A percentile compares a stretch with the other conserved stretches of the same genome.
Conservation (phyloP, 64 coral and sea anemone genomes). For the Actinia tenebrosa region DNA sequence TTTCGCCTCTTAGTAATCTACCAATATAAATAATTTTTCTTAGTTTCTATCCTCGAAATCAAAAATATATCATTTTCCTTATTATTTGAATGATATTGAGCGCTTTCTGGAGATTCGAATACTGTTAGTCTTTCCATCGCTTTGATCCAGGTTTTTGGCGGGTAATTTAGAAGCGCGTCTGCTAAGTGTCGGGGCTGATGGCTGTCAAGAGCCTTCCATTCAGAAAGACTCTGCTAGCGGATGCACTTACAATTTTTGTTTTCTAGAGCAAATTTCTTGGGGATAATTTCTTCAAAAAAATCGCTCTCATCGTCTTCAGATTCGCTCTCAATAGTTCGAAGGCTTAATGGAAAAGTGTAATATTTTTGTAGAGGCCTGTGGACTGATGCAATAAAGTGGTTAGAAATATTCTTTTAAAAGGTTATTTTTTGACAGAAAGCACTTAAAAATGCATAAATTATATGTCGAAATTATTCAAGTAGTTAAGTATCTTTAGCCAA, state of each 20-base stretch:
- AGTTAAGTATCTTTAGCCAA: neutral
- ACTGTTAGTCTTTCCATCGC: no score
- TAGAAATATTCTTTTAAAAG: neutral
- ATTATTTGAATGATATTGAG: neutral
- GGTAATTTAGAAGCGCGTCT: neutral
- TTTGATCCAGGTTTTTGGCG: neutral
- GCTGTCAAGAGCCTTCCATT: neutral
- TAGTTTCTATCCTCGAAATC: neutral
- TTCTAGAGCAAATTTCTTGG: neutral
- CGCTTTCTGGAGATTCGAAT: neutral
- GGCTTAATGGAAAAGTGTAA: neutral
- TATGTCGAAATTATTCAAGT: neutral
- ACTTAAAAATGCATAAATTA: neutral
- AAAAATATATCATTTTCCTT: neutral
- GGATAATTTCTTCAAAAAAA: conserved; percentile 3
- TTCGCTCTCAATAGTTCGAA: neutral
- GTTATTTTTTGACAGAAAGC: neutral
- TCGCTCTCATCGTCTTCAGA: neutral
- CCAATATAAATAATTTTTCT: neutral
- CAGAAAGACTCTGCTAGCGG: neutral
- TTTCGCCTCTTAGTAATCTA: neutral
- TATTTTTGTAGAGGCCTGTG: conserved; percentile 8
- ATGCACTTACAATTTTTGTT: conserved; percentile 3
- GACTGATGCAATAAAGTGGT: neutral
- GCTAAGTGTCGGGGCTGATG: neutral